Percentiles rank a stretch among this genome's conserved stretches.
Conservation (phyloP, 2,797 vertebrate genomes). For the Heteromormyrus szaboi region DNA sequence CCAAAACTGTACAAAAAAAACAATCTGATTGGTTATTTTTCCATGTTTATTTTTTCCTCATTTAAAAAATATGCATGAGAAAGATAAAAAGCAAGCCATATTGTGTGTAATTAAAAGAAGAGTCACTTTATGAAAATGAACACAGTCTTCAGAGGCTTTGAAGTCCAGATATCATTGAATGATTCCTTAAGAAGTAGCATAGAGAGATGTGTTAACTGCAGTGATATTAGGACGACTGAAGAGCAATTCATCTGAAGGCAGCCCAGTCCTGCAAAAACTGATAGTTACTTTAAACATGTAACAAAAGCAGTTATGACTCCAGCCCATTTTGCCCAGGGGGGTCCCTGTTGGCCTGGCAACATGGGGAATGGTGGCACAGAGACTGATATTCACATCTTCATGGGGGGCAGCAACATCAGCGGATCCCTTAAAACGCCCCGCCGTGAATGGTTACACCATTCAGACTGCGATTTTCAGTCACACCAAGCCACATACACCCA, state of each 20-base stretch:
- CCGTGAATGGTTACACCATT: neutral
- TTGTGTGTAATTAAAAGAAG: neutral
- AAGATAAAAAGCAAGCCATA: neutral
- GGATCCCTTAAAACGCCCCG: neutral
- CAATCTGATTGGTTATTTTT: neutral
- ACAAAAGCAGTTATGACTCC: slow-evolving; percentile 3
- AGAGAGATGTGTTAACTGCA: neutral
- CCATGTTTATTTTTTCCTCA: neutral
- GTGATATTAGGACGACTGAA: neutral
- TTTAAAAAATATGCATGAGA: neutral
- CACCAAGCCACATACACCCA: neutral
- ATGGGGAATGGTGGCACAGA: neutral
- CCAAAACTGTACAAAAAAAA: neutral
- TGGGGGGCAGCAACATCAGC: neutral
- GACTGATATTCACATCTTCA: neutral
- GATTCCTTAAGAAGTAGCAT: neutral
- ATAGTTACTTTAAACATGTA: neutral
- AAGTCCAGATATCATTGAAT: neutral
- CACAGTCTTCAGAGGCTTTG: neutral
- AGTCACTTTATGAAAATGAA: neutral
- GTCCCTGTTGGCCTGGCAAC: neutral
- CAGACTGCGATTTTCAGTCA: neutral
- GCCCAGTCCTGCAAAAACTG: neutral
- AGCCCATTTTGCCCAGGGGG: neutral
- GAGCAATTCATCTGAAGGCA: neutral